Base-by-base conservation (phyloP, 2,888 invertebrate species). In the Protonemura montana region DNA sequence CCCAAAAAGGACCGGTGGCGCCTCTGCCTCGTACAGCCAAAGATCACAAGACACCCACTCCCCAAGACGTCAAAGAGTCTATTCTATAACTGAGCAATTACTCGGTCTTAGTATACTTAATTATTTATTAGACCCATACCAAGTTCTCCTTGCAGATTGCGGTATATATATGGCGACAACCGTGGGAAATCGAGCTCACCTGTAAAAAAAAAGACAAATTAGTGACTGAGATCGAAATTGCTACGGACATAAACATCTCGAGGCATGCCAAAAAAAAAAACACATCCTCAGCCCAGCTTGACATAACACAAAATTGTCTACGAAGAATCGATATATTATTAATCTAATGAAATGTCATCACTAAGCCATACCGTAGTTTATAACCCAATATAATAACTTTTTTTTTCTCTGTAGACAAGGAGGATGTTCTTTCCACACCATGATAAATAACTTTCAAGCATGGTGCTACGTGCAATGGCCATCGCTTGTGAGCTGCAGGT, bases 281-380 rank as follows among this genome's bases (percentile, higher is more conserved):
- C 21, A 59, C 59, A 21, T 10, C 59, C 13, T 59, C 21, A 16
- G 7, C 59, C 59, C 59, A 59, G 59, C 59, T 59, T 59, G 59
- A 59, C 59, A 59, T 59, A 59, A 59, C 59, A 21, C 59, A 2
- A 59, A 21, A 10, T 59, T 21, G 59, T 59, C 59, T 10, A 59
- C 16, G 16, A 59, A 59, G 21, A 59, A 21, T 59, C 59, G 21
- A 59, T 59, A 59, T 59, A 59, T 59, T 59, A 59, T 59, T 59
- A 59, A 59, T 59, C 59, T 59, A 59, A 59, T 59, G 59, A 59
- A 59, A 59, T 59, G 59, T 59, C 59, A 59, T 59, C 59, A 59
- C 59, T 59, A 59, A 59, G 59, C 59, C 59, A 59, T 59, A 21
- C 59, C 59, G 13, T 59, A 59, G 59, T 59, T 59, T 59, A 59